A percentile compares a stretch with the other conserved stretches of the same genome.
These are phyloP conservation scores for Ceratoteleas bidentatus DNA, from an alignment of 1,140 invertebrate genomes.

Conservation along the genomic window DNA sequence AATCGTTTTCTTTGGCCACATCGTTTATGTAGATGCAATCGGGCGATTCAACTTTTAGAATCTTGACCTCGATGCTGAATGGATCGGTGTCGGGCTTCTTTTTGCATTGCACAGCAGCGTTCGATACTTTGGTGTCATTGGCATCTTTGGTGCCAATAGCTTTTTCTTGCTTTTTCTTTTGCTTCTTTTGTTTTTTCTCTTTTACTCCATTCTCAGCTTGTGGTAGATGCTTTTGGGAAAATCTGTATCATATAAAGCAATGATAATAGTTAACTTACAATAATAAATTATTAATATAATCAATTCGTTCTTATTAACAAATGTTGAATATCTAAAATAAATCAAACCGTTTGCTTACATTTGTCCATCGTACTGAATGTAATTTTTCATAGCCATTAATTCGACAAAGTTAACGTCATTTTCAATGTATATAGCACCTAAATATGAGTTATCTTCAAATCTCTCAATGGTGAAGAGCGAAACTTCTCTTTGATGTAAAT, in stretches of 20 bases:
- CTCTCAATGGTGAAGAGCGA: conserved; percentile 55
- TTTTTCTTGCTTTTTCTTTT: neutral
- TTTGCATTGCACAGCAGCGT: too few relatives aligned
- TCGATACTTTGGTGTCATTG: neutral
- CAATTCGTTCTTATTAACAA: too few relatives aligned
- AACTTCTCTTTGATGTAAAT: conserved; percentile 11
- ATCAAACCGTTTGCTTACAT: conserved; percentile 68
- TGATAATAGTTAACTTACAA: too few relatives aligned
- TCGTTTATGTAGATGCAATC: conserved; percentile 82
- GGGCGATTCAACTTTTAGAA: conserved; percentile 80
- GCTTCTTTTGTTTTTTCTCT: neutral
- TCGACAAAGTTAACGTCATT: conserved; percentile 51
- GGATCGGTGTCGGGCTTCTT: conserved; percentile 77
- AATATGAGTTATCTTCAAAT: conserved; percentile 40
- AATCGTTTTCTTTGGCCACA: conserved; percentile 72
- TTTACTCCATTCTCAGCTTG: neutral
- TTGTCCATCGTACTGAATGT: conserved; percentile 53
- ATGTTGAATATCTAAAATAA: too few relatives aligned
- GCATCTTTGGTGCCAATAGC: too few relatives aligned
- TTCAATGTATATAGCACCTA: conserved; percentile 56
- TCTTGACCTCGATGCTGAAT: conserved; percentile 78
- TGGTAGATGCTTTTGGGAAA: too few relatives aligned
- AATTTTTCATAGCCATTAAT: conserved; percentile 35
- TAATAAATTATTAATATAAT: too few relatives aligned
- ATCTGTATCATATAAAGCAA: too few relatives aligned